Evolutionary conservation across 2,797 vertebrate genomes (phyloP), one percentile per base, ranked within the genome.

Genomic region (Huso huso): DNA sequence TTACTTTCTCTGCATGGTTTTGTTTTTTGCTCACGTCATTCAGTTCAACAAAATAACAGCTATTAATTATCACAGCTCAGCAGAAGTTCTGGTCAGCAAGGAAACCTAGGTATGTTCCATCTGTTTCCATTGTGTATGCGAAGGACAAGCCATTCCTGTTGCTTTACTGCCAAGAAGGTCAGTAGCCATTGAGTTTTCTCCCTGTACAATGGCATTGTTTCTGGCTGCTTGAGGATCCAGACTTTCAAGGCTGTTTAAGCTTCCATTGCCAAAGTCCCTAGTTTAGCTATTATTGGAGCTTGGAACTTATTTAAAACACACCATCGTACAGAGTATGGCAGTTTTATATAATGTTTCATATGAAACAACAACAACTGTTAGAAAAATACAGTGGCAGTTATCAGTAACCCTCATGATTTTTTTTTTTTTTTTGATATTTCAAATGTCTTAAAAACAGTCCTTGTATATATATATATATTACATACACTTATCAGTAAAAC

Each of bases 111-210:
- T 58, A 93, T 73, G 2, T 83, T 85, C 90, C 92, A 92, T 1
- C 83, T 86, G 0, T 84, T 79, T 0, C 68, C 71, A 0, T 76
- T 84, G 51, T 88, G 88, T 69, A 91, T 84, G 70, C 94, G 86
- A 68, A 96, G 81, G 59, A 93, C 84, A 66, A 94, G 81, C 94
- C 94, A 96, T 18, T 93, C 92, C 80, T 91, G 92, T 77, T 93
- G 93, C 62, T 78, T 84, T 48, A 84, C 76, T 0, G 84, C 83
- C 63, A 7, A 76, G 75, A 66, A 75, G 74, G 7, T 74, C 82
- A 2, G 73, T 77, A 37, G 55, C 66, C 60, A 77, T 72, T 0
- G 82, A 72, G 57, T 75, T 73, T 62, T 79, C 74, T 8, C 72
- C 68, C 10, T 66, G 81, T 48, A 71, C 71, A 13, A 79, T 70